Evolutionary conservation across 2,888 invertebrate genomes (phyloP), one percentile per base, ranked within the genome.

Genomic region (Aleiodes leptofemur): DNA sequence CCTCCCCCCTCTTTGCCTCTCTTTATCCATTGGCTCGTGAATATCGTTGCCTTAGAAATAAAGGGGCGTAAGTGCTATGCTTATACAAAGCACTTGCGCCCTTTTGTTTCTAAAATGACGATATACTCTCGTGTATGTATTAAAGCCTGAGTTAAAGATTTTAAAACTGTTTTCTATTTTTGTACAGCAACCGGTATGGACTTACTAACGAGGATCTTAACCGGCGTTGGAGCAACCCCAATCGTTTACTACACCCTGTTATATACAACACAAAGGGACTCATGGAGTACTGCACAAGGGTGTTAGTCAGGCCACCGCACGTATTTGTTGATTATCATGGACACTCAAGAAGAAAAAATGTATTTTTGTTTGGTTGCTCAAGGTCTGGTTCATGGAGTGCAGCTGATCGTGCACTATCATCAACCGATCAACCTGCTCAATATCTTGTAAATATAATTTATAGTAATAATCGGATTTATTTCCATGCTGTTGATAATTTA

Each of bases 171-270:
- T 72, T 14, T 72, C 31, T 66, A 69, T 68, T 48, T 73, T 55
- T 76, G 14, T 66, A 31, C 91, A 96, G 95, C 90, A 94, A 95
- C 90, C 93, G 96, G 81, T 96, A 95, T 91, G 96, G 96, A 69
- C 90, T 96, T 87, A 95, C 95, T 85, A 95, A 95, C 88, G 94
- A 95, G 90, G 96, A 97, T 91, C 91, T 97, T 88, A 97, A 97
- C 90, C 92, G 96, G 82, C 93, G 95, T 74, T 97, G 96, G 96
- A 93, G 93, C 86, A 92, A 93, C 85, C 96, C 96, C 55, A 93
- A 93, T 89, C 92, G 93, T 80, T 90, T 91, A 83, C 90, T 94
- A 80, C 95, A 96, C 91, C 96, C 97, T 76, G 94, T 94, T 86
- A 96, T 97, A 89, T 96, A 93, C 90, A 94, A 95, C 90, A 92